A percentile compares a stretch with the other conserved stretches of the same genome.
Evolutionary conservation across 2,113 vertebrate genomes (phyloP).

Genomic region (Peromyscus polionotus): DNA sequence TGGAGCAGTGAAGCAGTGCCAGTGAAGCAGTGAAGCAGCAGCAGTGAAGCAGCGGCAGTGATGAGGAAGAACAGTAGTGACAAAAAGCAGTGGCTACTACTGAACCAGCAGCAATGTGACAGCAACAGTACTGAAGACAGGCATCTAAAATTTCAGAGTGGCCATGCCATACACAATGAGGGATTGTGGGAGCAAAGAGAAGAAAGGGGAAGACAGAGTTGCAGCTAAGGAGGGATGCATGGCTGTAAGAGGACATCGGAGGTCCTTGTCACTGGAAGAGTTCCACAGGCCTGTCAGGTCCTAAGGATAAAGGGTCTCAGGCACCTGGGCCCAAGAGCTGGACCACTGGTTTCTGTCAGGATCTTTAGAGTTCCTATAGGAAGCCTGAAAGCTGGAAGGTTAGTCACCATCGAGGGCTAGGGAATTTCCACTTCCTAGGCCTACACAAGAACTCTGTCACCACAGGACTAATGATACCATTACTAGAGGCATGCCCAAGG

Average conservation of each 20-base stretch:
- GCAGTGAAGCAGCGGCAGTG: too few species aligned
- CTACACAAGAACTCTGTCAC: not conserved
- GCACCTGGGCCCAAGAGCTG: not conserved
- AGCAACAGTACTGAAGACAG: too few species aligned
- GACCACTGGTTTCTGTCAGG: not conserved
- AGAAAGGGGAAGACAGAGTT: not conserved
- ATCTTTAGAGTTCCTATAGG: not conserved
- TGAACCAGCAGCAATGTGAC: too few species aligned
- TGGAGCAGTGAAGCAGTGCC: too few species aligned
- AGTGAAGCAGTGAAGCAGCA: too few species aligned
- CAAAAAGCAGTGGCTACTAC: not conserved
- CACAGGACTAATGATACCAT: too few species aligned
- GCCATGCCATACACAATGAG: too few species aligned
- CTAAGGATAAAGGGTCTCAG: not conserved
- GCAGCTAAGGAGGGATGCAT: too few species aligned
- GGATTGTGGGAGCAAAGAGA: not conserved
- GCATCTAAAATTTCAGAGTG: too few species aligned
- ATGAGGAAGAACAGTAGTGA: too few species aligned
- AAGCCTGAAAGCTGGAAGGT: not conserved
- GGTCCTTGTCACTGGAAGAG: not conserved
- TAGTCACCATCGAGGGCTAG: not conserved
- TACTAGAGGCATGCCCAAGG: not conserved
- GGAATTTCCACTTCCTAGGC: not conserved
- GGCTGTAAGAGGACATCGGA: not conserved
- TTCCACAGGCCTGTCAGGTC: not conserved